Conservation (phyloP, 2,888 invertebrate genomes). For the Melinaea marsaeus region DNA sequence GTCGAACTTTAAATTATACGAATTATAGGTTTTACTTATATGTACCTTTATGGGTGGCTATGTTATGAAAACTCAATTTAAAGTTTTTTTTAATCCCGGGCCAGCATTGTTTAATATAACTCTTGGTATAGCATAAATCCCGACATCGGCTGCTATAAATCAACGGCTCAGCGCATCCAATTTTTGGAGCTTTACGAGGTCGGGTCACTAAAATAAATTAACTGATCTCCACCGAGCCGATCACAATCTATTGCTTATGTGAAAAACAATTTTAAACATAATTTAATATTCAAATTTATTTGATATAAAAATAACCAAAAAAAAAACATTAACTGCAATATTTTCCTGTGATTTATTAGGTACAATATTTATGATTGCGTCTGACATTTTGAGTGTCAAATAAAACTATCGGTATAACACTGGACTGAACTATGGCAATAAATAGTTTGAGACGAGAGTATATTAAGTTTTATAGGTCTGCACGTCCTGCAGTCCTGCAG, state of each 20-base stretch:
- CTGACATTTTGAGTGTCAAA: too few relatives aligned
- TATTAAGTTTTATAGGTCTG: background rate
- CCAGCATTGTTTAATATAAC: constrained; percentile 18
- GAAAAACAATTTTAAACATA: constrained; percentile 8
- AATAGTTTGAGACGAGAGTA: constrained; percentile 1
- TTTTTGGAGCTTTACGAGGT: constrained; percentile 30
- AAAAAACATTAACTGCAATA: too few relatives aligned
- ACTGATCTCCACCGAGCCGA: constrained; percentile 14
- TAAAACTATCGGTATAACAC: background rate
- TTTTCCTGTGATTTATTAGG: too few relatives aligned
- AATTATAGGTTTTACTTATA: too few relatives aligned
- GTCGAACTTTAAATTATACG: too few relatives aligned
- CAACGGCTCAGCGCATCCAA: constrained; percentile 30
- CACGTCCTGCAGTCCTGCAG: constrained; percentile 10
- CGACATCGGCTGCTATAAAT: constrained; percentile 31
- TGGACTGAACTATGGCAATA: constrained; percentile 1
- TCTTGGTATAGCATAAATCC: constrained; percentile 23
- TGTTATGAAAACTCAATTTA: background rate
- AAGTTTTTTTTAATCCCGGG: constrained; percentile 20
- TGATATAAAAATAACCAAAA: too few relatives aligned
- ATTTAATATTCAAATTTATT: background rate
- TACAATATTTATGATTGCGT: too few relatives aligned
- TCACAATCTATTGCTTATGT: constrained; percentile 18
- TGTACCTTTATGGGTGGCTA: too few relatives aligned
- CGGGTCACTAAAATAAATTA: constrained; percentile 24